Base-by-base conservation (phyloP, 2,888 invertebrate species). In the Drosophila melanosoma region DNA sequence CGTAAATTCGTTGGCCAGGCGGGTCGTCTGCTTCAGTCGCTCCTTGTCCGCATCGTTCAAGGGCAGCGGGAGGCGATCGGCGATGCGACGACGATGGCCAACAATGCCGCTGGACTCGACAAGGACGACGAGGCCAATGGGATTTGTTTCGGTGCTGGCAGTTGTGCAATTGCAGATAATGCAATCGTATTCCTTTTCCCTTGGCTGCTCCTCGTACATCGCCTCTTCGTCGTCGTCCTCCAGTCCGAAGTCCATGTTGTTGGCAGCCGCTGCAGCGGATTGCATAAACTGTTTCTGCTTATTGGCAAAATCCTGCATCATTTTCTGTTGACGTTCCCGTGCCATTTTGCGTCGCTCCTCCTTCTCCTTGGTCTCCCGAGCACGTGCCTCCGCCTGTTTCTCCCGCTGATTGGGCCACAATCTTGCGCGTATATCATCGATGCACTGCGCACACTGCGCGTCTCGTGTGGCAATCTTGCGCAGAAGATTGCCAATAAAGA, bases 81-180 rank as follows among this genome's bases (percentile, higher is more conserved):
- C 74, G 3, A 89, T 89, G 42, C 93, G 92, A 57, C 95, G 93
- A 70, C 96, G 95, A 94, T 96, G 97, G 0, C 98, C 98, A 67
- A 98, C 95, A 76, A 98, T 97, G 85, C 98, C 98, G 52, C 98
- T 97, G 32, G 98, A 96, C 93, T 95, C 93, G 5, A 98, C 95
- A 63, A 99, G 94, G 57, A 98, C 97, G 4, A 98, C 98, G 52
- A 98, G 94, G 0, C 98, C 98, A 92, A 99, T 96, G 1, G 97
- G 97, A 91, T 96, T 95, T 17, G 96, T 95, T 78, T 96, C 96
- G 0, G 96, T 96, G 90, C 97, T 97, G 26, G 97, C 96, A 40
- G 97, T 96, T 71, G 97, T 97, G 92, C 97, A 97, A 94, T 97
- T 98, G 93, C 99, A 99, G 87, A 99, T 99, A 76, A 98, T 98